These are phyloP conservation scores for Brachycybe producta DNA, from an alignment of 2,888 invertebrate species.

Conservation along the genomic window DNA sequence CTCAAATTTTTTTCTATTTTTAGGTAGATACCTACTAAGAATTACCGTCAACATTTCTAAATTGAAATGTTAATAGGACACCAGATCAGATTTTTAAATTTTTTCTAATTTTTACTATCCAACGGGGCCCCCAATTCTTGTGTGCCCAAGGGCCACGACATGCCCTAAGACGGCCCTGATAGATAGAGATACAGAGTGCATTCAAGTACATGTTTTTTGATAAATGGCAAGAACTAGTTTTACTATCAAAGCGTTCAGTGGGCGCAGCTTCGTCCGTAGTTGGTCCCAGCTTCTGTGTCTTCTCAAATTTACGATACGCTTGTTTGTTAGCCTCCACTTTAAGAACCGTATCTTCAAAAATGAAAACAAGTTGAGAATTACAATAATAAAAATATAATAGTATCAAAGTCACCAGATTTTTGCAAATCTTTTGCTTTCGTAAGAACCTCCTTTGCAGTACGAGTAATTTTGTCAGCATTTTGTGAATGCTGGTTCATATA, in stretches of 20 bases:
- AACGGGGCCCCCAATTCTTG: too few species aligned
- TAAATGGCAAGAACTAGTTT: too few species aligned
- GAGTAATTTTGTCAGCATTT: slow-evolving; percentile 41
- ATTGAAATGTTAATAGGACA: too few species aligned
- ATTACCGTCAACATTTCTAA: too few species aligned
- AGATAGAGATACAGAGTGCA: too few species aligned
- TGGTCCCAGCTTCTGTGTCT: slow-evolving; percentile 53
- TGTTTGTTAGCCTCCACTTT: slow-evolving; percentile 82
- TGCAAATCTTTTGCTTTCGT: slow-evolving; percentile 92
- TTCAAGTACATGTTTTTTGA: too few species aligned
- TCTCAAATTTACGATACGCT: slow-evolving; percentile 81
- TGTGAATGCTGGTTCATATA: slow-evolving; percentile 70
- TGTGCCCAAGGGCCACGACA: too few species aligned
- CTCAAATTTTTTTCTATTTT: too few species aligned
- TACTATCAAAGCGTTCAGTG: slow-evolving; percentile 48
- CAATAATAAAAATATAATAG: not conserved
- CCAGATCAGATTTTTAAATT: too few species aligned
- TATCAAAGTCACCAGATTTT: slow-evolving; percentile 41
- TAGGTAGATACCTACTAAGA: too few species aligned
- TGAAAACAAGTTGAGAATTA: slow-evolving; percentile 1
- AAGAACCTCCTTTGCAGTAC: slow-evolving; percentile 81
- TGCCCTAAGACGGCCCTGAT: too few species aligned
- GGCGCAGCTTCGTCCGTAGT: slow-evolving; percentile 50
- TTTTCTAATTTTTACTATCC: too few species aligned
- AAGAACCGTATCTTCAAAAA: slow-evolving; percentile 37